phyloP scores from a whole-genome alignment of 1,140 invertebrate species.

The Drosophila cardini region DNA sequence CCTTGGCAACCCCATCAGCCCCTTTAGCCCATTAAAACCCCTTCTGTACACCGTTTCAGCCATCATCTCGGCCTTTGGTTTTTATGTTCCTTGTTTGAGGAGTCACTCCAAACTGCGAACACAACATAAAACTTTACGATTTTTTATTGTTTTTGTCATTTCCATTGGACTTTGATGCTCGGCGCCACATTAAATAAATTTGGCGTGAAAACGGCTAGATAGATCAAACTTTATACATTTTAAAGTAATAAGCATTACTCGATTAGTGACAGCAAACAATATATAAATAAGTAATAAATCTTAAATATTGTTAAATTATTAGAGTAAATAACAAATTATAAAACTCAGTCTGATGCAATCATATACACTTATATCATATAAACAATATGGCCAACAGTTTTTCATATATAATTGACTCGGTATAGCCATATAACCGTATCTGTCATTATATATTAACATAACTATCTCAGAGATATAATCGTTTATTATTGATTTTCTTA shows the following conservation, averaged over 20 bases:
- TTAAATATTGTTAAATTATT: too few relatives aligned
- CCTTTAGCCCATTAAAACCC: constrained; percentile 11
- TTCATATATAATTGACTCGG: too few relatives aligned
- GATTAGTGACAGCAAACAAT: neutral
- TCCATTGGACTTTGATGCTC: constrained; percentile 63
- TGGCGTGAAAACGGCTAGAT: constrained; percentile 58
- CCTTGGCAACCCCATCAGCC: constrained; percentile 25
- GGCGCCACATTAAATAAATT: constrained; percentile 72
- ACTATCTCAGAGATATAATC: too few relatives aligned
- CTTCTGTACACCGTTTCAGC: neutral
- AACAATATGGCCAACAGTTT: too few relatives aligned
- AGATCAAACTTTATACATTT: neutral
- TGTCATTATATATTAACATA: too few relatives aligned
- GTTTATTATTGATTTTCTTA: too few relatives aligned
- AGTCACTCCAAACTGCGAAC: constrained; percentile 58
- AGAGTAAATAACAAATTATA: too few relatives aligned
- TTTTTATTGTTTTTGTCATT: constrained; percentile 34
- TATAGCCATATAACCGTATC: too few relatives aligned
- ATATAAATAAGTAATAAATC: too few relatives aligned
- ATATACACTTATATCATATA: too few relatives aligned
- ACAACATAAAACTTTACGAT: constrained; percentile 53
- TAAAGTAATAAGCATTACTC: neutral
- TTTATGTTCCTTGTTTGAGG: constrained; percentile 60
- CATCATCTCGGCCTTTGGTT: constrained; percentile 73
- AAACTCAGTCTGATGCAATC: too few relatives aligned